These are phyloP conservation scores for Pachliopta kotzebuea DNA, from an alignment of 2,888 invertebrate genomes.

Conservation along the genomic window DNA sequence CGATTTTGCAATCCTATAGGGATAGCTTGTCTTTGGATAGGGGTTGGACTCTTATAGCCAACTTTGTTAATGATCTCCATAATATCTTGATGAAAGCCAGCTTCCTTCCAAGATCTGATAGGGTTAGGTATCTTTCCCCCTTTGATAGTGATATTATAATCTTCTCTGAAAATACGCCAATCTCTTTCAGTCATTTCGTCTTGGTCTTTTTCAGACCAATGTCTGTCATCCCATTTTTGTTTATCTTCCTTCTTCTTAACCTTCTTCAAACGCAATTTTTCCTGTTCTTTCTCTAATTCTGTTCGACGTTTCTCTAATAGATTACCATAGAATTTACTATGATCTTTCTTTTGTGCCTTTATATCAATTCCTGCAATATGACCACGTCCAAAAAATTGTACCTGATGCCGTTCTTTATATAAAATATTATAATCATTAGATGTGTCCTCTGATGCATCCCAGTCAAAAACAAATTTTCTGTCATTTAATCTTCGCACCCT, in stretches of 20 bases:
- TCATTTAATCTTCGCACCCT: conserved; percentile 96
- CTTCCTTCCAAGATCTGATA: conserved; percentile 96
- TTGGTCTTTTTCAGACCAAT: conserved; percentile 97
- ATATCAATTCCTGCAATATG: conserved; percentile 99
- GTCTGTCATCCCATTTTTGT: conserved; percentile 99
- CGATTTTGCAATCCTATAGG: conserved; percentile 97
- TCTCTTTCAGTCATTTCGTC: conserved; percentile 99
- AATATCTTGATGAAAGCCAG: conserved; percentile 92
- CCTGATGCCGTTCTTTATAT: conserved; percentile 98
- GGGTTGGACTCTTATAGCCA: conserved; percentile 98
- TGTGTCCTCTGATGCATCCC: conserved; percentile 99
- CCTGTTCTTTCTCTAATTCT: conserved; percentile 97
- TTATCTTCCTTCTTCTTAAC: conserved; percentile 97
- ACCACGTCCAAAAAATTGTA: conserved; percentile 98
- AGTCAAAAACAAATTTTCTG: conserved; percentile 99
- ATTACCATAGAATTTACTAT: conserved; percentile 98
- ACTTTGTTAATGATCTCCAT: conserved; percentile 96
- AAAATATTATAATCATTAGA: conserved; percentile 98
- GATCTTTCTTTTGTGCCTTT: conserved; percentile 96
- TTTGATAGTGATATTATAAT: conserved; percentile 99
- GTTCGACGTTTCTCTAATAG: conserved; percentile 96
- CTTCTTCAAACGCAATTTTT: conserved; percentile 94
- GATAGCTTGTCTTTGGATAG: conserved; percentile 99
- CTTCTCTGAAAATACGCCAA: conserved; percentile 99
- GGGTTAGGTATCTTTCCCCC: conserved; percentile 98